Evolutionary conservation across 2,888 invertebrate genomes (phyloP), one percentile per base, ranked within the genome.

Genomic region (Fragum whitleyi): DNA sequence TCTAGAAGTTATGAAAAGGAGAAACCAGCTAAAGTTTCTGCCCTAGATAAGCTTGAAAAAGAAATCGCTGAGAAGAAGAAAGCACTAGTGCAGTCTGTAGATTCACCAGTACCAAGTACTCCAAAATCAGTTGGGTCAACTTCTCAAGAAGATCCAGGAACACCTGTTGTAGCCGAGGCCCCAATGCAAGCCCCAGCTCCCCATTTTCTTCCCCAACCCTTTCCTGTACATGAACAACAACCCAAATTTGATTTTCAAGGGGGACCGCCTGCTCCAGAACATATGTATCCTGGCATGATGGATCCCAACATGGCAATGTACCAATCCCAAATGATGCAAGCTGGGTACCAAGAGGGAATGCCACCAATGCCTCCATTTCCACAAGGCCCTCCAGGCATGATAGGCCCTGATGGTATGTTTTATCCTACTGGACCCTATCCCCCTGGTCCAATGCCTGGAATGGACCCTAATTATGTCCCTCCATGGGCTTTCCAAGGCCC

Each of bases 31-130:
- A 83, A 81, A 57, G 77, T 79, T 57, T 78, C 86, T 19, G 85
- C 84, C 39, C 53, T 85, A 11, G 83, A 85, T 29, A 83, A 85
- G 29, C 81, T 85, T 83, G 85, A 85, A 47, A 86, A 84, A 74
- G 84, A 80, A 69, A 23, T 84, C 11, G 80, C 81, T 42, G 82
- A 82, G 55, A 86, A 86, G 77, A 81, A 81, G 55, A 84, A 84
- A 53, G 53, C 74, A 2, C 39, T 74, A 23, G 42, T 71, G n/a
- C 69, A 81, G 57, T 73, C 73, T 53, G 59, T 69, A 23, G n/a
- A 85, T 59, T 69, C 51, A 26, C 29, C 79, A 55, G 59, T 78
- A 70, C 28, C 53, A 14, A 53, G 67, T 74, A 28, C 53, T 55
- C 61, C 61, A 21, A 59, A 62, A 28, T 74, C 77, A 7, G 14